Evolutionary conservation across 2,888 invertebrate genomes (phyloP).

Genomic region (Lycocerus yunnanus): DNA sequence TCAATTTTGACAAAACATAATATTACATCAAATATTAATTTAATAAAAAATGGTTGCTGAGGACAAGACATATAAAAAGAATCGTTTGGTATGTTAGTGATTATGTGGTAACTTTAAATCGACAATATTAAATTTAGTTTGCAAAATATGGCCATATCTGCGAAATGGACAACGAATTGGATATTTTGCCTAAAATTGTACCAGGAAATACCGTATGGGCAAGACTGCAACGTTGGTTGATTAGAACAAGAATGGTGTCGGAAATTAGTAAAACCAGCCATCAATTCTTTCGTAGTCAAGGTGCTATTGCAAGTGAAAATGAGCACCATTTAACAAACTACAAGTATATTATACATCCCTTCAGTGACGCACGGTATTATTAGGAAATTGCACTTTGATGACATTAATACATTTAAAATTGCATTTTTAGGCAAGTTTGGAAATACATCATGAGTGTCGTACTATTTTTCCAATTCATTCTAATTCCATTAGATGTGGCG

Average conservation of each 20-base stretch:
- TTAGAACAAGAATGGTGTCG: constrained; percentile 43
- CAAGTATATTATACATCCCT: constrained; percentile 53
- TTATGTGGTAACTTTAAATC: background rate
- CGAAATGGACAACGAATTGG: constrained; percentile 28
- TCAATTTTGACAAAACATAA: background rate
- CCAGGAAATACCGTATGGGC: constrained; percentile 3
- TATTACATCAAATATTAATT: background rate
- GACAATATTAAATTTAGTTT: constrained; percentile 19
- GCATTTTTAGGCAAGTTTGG: constrained; percentile 48
- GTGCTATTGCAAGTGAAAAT: constrained; percentile 50
- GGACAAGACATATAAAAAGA: background rate
- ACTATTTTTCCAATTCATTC: constrained; percentile 41
- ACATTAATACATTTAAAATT: background rate
- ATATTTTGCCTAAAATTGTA: constrained; percentile 20
- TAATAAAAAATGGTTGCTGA: constrained; percentile 3
- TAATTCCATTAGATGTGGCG: constrained; percentile 48
- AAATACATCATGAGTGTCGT: constrained; percentile 47
- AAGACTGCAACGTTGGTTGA: constrained; percentile 15
- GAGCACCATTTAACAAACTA: constrained; percentile 46
- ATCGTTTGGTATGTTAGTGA: constrained; percentile 8
- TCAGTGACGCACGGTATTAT: constrained; percentile 50
- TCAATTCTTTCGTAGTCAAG: constrained; percentile 48
- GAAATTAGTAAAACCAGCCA: constrained; percentile 45
- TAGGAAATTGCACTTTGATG: background rate
- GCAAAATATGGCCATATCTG: constrained; percentile 32